These are phyloP conservation scores for Listronotus bonariensis DNA, from an alignment of 1,140 invertebrate species.

Conservation along the genomic window DNA sequence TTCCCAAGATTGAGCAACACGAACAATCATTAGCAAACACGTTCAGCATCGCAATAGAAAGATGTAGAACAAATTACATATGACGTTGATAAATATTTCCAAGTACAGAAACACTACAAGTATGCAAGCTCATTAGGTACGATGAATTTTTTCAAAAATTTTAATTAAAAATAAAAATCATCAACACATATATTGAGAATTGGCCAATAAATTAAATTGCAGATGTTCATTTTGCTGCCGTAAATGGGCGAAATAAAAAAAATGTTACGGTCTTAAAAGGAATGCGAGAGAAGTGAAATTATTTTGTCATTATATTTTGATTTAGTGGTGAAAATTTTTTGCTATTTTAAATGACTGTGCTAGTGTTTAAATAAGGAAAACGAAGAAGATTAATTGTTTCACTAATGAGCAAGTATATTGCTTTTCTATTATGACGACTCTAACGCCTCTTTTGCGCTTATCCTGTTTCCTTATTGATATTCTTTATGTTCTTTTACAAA, in stretches of 20 bases:
- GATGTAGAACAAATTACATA: constrained; percentile 31
- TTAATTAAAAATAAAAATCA: constrained; percentile 18
- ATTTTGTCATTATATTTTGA: not conserved
- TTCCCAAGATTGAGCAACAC: constrained; percentile 9
- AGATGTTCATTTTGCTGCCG: not conserved
- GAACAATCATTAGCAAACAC: constrained; percentile 7
- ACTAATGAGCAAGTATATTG: too few species aligned
- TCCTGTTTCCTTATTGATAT: too few species aligned
- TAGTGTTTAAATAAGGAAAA: too few species aligned
- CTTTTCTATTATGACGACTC: too few species aligned
- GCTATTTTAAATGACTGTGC: too few species aligned
- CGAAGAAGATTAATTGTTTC: too few species aligned
- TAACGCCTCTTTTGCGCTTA: too few species aligned
- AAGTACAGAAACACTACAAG: constrained; percentile 9
- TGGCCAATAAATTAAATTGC: constrained; percentile 7
- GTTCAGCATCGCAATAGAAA: constrained; percentile 6
- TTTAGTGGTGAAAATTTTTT: too few species aligned
- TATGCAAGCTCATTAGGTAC: constrained; percentile 17
- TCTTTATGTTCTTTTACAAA: too few species aligned
- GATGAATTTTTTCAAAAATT: constrained; percentile 17
- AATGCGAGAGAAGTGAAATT: not conserved
- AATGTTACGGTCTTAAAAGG: not conserved
- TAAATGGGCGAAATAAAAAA: too few species aligned
- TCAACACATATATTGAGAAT: not conserved
- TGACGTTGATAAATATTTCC: constrained; percentile 29